Base-by-base conservation (phyloP, 1,140 invertebrate species). In the Protaetia brevitarsis region DNA sequence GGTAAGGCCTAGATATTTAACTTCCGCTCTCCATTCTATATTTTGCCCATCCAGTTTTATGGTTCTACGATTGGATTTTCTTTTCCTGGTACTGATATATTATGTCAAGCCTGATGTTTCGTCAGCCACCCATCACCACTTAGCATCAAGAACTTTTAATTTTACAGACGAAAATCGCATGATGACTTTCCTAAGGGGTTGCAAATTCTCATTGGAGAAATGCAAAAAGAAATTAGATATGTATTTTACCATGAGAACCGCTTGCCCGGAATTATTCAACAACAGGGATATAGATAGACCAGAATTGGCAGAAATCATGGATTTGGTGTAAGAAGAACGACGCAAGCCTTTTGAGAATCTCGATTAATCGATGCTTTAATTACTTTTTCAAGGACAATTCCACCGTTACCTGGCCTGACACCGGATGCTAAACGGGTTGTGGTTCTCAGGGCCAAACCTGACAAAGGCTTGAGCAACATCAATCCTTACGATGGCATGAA, bases 121-220 rank as follows among this genome's bases (percentile, higher is more conserved):
- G n/a, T n/a, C n/a, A n/a, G n/a, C n/a, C n/a, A n/a, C n/a, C n/a
- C n/a, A n/a, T n/a, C n/a, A n/a, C n/a, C n/a, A n/a, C n/a, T 2
- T 10, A 2, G 8, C 34, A 8, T n/a, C 34, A 36, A 16, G 8
- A 26, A 56, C 45, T 10, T 57, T 36, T 34, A 64, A 51, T 51
- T 2, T 61, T 67, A 11, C 72, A 91, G 89, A 92, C 77, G 90
- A 92, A 68, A 78, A 84, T 64, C 85, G 88, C 74, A 75, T 93
- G 13, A 85, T 89, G 76, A 89, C 88, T 0, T 94, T 93, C 78
- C 77, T 94, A 23, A 82, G 91, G 28, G 91, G 91, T 6, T 91
- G 89, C 77, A 94, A 93, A 80, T 92, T 90, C 73, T 92, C 90
- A 16, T 73, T 93, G 66, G 91, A 93, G 73, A 89, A 90, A 75